Conservation (phyloP, 2,888 invertebrate species). For the Hydropsyche betteni region DNA sequence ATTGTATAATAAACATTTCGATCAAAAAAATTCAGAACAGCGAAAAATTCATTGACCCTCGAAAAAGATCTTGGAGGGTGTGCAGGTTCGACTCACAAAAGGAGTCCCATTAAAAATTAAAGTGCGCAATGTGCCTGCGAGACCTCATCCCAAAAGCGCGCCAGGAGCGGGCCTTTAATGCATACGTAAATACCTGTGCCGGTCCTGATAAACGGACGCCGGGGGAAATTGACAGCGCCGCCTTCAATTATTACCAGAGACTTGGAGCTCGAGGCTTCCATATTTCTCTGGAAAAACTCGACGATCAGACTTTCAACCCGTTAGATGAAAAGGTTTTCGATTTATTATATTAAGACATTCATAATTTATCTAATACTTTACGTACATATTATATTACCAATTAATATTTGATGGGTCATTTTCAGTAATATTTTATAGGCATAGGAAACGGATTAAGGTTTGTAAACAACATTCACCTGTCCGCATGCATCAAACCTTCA, state of each 20-base stretch:
- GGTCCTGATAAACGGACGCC: constrained; percentile 42
- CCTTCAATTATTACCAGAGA: constrained; percentile 25
- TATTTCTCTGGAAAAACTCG: too few species aligned
- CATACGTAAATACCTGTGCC: constrained; percentile 48
- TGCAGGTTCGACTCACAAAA: constrained; percentile 1
- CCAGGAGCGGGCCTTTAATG: constrained; percentile 44
- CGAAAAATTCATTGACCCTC: background rate
- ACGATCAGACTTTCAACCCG: too few species aligned
- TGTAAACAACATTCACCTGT: too few species aligned
- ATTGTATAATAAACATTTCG: background rate
- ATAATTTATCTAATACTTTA: too few species aligned
- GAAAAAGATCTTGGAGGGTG: constrained; percentile 8
- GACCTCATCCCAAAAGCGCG: background rate
- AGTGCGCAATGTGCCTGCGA: constrained; percentile 20
- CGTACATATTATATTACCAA: too few species aligned
- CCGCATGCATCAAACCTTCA: too few species aligned
- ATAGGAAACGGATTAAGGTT: too few species aligned
- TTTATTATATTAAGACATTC: too few species aligned
- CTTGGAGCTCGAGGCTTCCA: background rate
- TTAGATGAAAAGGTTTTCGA: too few species aligned
- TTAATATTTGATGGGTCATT: too few species aligned
- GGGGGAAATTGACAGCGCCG: constrained; percentile 36
- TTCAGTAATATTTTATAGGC: too few species aligned
- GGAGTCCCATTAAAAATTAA: constrained; percentile 46
- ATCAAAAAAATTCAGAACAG: background rate